Base-by-base conservation (phyloP, 2,888 invertebrate genomes). In the Cantharis nigra region DNA sequence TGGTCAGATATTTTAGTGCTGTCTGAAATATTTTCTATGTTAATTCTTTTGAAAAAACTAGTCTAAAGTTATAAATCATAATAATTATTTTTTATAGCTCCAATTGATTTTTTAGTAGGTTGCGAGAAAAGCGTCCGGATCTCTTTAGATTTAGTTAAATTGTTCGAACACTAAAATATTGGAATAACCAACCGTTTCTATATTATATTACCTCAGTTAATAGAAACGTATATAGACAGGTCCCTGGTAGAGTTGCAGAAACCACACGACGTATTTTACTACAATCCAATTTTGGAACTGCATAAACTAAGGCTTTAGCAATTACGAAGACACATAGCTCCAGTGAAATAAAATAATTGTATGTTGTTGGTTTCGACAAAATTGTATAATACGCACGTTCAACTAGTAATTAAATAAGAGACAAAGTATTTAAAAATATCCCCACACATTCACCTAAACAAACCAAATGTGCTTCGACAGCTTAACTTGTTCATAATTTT, bases 261-360 rank as follows among this genome's bases (percentile, higher is more conserved):
- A 87, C 88, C 87, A 85, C 88, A 86, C 83, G 84, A 86, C 86
- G 87, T 87, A 87, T 87, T 87, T 88, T 86, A 87, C 88, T 87
- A 84, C 88, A 88, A 88, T 88, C 88, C 88, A 88, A 88, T 88
- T 88, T 87, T 84, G 82, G 86, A 86, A 86, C 85, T 87, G 87
- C 87, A 88, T 87, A 88, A 87, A 88, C 87, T 86, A 87, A 86
- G 85, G 84, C 86, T 86, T 75, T 26, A 84, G 86, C 87, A 88
- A 87, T 88, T 88, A 87, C 86, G 83, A 85, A 87, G 86, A 87
- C 87, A 87, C 87, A 87, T 86, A 83, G 86, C 85, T 84, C 81
- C 71, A 80, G 73, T 71, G 78, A 74, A 79, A 82, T 79, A 81
- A 82, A 81, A 80, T 79, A 78, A 79, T 75, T 74, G 77, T 69